Conservation (phyloP, 2,888 invertebrate genomes). For the Craniophora ligustri region DNA sequence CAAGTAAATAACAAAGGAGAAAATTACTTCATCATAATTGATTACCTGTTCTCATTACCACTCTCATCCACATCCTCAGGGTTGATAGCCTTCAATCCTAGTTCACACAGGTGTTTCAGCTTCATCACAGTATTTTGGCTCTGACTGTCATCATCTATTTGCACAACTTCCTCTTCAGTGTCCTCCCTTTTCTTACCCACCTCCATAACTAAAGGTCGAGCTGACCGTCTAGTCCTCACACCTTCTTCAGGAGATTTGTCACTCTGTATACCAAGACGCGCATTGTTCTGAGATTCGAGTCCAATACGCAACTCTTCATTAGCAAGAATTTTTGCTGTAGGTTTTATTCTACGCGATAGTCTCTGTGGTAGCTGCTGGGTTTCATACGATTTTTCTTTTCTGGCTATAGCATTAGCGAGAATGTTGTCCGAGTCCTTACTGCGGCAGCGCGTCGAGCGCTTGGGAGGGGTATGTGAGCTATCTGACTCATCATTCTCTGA, state of each 20-base stretch:
- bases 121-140: conserved; percentile 87
- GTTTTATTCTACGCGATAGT: conserved; percentile 89
- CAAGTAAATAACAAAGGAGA: too few relatives aligned
- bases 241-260: conserved; percentile 78
- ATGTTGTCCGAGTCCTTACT: conserved; percentile 91
- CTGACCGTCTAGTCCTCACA: conserved; percentile 74
- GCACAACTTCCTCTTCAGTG: conserved; percentile 54
- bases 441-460: conserved; percentile 90
- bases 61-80: conserved; percentile 72
- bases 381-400: conserved; percentile 91
- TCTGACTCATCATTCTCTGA: conserved; percentile 82
- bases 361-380: conserved; percentile 70
- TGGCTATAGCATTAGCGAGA: conserved; percentile 91
- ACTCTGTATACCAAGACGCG: conserved; percentile 79
- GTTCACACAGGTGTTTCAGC: conserved; percentile 86
- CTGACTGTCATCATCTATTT: conserved; percentile 61
- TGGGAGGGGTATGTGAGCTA: conserved; percentile 79
- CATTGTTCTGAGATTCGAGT: conserved; percentile 88
- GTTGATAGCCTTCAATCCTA: conserved; percentile 84
- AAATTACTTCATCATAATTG: neutral
- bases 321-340: conserved; percentile 90
- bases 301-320: conserved; percentile 90
- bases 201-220: conserved; percentile 53
- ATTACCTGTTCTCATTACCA: conserved; percentile 51
- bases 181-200: conserved; percentile 54